These are phyloP conservation scores for Tricholaema leucomelas DNA, from an alignment of 2,113 vertebrate species.

Conservation along the genomic window DNA sequence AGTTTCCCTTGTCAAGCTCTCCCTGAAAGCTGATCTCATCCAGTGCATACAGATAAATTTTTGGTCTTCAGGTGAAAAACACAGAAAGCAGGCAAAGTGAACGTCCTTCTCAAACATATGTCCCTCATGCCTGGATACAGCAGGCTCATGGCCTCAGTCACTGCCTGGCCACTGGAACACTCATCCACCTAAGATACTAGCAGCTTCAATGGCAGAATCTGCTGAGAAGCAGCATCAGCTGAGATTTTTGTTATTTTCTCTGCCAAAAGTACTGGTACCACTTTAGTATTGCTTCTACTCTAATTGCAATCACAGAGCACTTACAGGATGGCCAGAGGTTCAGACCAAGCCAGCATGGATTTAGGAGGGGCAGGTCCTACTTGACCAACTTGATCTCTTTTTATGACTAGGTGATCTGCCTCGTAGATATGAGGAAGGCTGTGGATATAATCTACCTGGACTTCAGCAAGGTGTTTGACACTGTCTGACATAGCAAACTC, in stretches of 20 bases:
- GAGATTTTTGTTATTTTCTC: not conserved
- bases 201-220: not conserved
- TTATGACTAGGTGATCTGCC: too few relatives aligned
- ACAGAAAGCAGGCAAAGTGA: not conserved
- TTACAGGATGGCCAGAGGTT: too few relatives aligned
- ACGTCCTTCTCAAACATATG: accelerated
- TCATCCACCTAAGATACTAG: not conserved
- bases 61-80: not conserved
- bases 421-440: too few relatives aligned
- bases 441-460: too few relatives aligned
- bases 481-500: too few relatives aligned
- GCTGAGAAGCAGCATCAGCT: too few relatives aligned
- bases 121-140: not conserved
- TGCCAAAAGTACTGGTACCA: not conserved
- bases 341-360: too few relatives aligned
- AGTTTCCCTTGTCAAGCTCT: not conserved
- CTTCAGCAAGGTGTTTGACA: too few relatives aligned
- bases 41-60: not conserved
- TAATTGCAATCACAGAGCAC: too few relatives aligned
- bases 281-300: not conserved
- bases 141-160: not conserved
- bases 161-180: not conserved
- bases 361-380: too few relatives aligned
- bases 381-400: too few relatives aligned
- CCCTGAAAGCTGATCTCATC: not conserved